Base-by-base conservation (phyloP, 2,113 vertebrate genomes). In the Melanerpes formicivorus region DNA sequence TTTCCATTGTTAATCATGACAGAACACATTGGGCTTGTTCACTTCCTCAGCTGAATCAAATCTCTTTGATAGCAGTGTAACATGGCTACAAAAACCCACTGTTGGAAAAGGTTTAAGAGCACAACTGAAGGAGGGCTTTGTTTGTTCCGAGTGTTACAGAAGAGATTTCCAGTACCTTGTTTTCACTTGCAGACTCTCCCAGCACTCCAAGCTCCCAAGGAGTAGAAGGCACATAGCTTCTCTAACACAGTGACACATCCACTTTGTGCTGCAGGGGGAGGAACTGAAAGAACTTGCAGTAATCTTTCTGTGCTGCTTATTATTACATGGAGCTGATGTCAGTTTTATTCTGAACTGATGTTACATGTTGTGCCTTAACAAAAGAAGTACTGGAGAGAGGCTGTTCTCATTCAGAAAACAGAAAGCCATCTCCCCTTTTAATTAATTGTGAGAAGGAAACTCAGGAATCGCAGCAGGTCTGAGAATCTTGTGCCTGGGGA, bases 231-330 rank as follows among this genome's bases (percentile, higher is more conserved):
- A 72, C 87, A 56, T 12, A 77, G 16, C 15, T 77, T 54, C 11
- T 0, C 2, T 11, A 21, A 34, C 14, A 42, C 34, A 70, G 10
- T 34, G 59, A 55, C 34, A 59, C 5, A 32, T 12, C 30, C 25
- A 1, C 5, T 91, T 90, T 71, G 3, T 34, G 14, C 10, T 75
- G 30, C 22, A 54, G 11, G 0, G 2, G 8, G 1, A 1, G 21
- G 72, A 74, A 63, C 3, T 1, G 50, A 62, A 40, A 26, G 9
- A 55, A 11, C 59, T 89, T 76, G 46, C 42, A 48, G 7, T 48
- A 32, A 77, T 27, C 11, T 56, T 88, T 63, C 55, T 60, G 10
- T 72, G 64, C 21, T 19, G 2, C 66, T 5, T 37, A 30, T 77
- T 63, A 32, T 11, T 71, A 23, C 10, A 18, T 8, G 62, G 18